These are phyloP conservation scores for Macrophya alboannulata DNA, from an alignment of 2,888 invertebrate genomes.

Conservation along the genomic window DNA sequence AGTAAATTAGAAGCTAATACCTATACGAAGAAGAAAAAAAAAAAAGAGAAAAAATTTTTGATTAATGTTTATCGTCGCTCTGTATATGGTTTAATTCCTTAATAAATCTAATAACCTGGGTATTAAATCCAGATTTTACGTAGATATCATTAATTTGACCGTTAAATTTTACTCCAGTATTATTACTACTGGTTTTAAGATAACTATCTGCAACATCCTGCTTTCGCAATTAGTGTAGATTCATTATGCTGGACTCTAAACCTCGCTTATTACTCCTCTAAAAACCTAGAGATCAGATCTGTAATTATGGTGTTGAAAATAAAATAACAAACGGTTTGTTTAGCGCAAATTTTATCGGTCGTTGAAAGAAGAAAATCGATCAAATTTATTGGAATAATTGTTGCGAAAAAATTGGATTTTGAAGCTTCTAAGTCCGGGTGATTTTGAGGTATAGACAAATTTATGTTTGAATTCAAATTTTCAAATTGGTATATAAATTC, in stretches of 20 bases:
- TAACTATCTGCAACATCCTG: slow-evolving; percentile 15
- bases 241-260: not conserved
- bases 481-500: not conserved
- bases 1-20: not conserved
- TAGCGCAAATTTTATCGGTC: not conserved
- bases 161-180: not conserved
- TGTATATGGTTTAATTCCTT: not conserved
- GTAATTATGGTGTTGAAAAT: not conserved
- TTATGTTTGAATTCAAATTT: not conserved
- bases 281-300: slow-evolving; percentile 11
- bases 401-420: not conserved
- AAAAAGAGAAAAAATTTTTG: not conserved
- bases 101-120: not conserved
- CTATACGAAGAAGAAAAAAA: not conserved
- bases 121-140: not conserved
- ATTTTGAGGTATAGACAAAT: not conserved
- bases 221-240: slow-evolving; percentile 21
- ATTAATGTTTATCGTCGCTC: not conserved
- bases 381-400: not conserved
- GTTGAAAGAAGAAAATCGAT: not conserved
- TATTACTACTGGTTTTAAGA: not conserved
- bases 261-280: not conserved
- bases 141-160: not conserved
- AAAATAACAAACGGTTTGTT: not conserved
- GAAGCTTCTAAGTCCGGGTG: not conserved